A percentile compares a stretch with the other conserved stretches of the same genome.
phyloP scores from a whole-genome alignment of 2,113 vertebrate genomes.

The Chaetops frenatus region DNA sequence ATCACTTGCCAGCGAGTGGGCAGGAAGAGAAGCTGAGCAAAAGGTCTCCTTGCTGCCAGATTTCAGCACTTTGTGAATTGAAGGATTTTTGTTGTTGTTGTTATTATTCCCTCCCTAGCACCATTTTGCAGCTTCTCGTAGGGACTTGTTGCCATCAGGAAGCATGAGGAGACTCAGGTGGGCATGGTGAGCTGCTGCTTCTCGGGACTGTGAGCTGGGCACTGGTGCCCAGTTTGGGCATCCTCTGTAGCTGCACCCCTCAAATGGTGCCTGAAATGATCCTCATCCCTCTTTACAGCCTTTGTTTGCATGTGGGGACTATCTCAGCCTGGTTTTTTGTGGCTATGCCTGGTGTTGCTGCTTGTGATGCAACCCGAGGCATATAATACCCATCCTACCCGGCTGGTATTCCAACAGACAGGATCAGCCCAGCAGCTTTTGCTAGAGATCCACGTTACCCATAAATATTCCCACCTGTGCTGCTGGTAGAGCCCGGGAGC shows the following conservation, averaged over 20 bases:
- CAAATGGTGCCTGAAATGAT: background rate
- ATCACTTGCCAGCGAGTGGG: background rate
- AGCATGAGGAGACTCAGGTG: fast-evolving
- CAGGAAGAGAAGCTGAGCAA: background rate
- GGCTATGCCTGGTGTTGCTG: background rate
- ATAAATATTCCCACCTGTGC: background rate
- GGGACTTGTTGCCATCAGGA: background rate
- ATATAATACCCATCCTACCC: background rate
- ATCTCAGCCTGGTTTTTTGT: background rate
- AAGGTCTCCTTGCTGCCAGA: background rate
- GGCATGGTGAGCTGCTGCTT: background rate
- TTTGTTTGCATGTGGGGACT: background rate
- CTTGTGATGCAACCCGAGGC: background rate
- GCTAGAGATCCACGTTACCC: background rate
- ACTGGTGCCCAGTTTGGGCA: fast-evolving
- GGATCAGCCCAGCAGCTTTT: background rate
- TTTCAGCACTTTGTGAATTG: background rate
- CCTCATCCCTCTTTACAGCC: background rate
- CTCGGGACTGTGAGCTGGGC: background rate
- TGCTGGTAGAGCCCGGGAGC: background rate
- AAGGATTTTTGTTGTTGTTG: background rate
- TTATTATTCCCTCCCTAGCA: background rate
- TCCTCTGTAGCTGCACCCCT: background rate
- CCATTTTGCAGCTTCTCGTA: background rate
- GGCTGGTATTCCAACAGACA: background rate